These are phyloP conservation scores for Bimastos eiseni DNA, from an alignment of 2,888 invertebrate genomes.

Conservation along the genomic window DNA sequence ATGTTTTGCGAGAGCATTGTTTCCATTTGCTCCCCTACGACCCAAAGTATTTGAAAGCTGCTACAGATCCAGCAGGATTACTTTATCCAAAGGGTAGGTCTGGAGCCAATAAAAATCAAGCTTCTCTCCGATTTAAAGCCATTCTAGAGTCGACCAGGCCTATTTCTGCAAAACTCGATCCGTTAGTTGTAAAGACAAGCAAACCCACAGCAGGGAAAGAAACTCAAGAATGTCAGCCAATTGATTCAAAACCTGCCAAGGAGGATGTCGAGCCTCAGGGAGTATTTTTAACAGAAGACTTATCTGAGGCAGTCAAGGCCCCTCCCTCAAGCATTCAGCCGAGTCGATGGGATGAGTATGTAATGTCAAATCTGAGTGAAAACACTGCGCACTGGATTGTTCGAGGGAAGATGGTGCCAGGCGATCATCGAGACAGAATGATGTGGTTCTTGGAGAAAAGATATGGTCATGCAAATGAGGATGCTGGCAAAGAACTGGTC, in stretches of 20 bases:
- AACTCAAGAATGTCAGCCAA: background rate
- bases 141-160: background rate
- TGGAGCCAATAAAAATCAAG: background rate
- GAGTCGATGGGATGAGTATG: slow-evolving; percentile 55
- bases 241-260: background rate
- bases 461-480: slow-evolving; percentile 52
- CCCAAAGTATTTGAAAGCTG: slow-evolving; percentile 55
- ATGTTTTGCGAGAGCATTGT: slow-evolving; percentile 57
- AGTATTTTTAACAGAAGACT: background rate
- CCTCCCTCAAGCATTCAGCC: background rate
- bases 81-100: background rate
- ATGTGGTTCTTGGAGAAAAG: slow-evolving; percentile 48
- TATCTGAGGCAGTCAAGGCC: background rate
- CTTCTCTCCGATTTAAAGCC: background rate
- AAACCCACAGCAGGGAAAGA: background rate
- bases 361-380: slow-evolving; percentile 56
- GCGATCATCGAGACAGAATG: slow-evolving; percentile 47
- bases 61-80: slow-evolving; percentile 46
- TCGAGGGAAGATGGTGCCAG: slow-evolving; percentile 48
- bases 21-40: slow-evolving; percentile 58
- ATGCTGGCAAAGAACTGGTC: slow-evolving; percentile 50
- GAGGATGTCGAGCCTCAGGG: background rate
- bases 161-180: background rate
- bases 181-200: background rate
- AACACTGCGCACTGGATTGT: slow-evolving; percentile 61